A percentile compares a stretch with the other conserved stretches of the same genome.
phyloP scores from a whole-genome alignment of 2,888 invertebrate species.

The Drosophila niveifrons region DNA sequence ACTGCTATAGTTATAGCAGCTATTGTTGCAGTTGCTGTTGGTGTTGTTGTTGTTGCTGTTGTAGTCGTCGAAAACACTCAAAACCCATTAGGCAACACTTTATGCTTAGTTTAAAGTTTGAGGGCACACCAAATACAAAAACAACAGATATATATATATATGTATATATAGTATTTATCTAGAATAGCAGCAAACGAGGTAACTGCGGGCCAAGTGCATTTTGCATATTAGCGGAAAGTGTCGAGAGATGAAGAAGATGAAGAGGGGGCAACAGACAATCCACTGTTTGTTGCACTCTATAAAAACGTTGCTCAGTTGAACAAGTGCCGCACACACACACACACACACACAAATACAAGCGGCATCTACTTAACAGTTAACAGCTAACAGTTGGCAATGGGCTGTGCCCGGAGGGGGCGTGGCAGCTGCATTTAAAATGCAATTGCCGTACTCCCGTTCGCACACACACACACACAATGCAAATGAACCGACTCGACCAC shows the following conservation, averaged over 20 bases:
- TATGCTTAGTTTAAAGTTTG: constrained; percentile 82
- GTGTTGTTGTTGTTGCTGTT: constrained; percentile 31
- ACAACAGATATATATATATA: constrained; percentile 28
- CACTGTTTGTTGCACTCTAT: constrained; percentile 60
- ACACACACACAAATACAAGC: constrained; percentile 26
- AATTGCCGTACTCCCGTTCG: constrained; percentile 57
- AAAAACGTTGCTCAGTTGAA: constrained; percentile 67
- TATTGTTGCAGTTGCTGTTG: constrained; percentile 15
- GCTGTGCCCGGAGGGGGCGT: constrained; percentile 49
- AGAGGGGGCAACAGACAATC: background rate
- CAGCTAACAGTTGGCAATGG: constrained; percentile 22
- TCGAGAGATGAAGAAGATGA: background rate
- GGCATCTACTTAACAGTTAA: constrained; percentile 50
- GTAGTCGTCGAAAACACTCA: constrained; percentile 83
- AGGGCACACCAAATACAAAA: constrained; percentile 55
- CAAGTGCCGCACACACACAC: constrained; percentile 14
- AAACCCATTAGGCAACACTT: constrained; percentile 84
- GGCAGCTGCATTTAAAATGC: constrained; percentile 75
- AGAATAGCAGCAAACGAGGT: constrained; percentile 36
- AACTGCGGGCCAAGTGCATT: constrained; percentile 62
- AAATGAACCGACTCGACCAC: constrained; percentile 67
- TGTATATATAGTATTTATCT: constrained; percentile 21
- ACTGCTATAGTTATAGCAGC: constrained; percentile 23
- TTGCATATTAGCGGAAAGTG: constrained; percentile 69
- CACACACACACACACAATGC: constrained; percentile 58